These are phyloP conservation scores for Rynchops niger DNA, from an alignment of 2,113 vertebrate species.

Conservation along the genomic window DNA sequence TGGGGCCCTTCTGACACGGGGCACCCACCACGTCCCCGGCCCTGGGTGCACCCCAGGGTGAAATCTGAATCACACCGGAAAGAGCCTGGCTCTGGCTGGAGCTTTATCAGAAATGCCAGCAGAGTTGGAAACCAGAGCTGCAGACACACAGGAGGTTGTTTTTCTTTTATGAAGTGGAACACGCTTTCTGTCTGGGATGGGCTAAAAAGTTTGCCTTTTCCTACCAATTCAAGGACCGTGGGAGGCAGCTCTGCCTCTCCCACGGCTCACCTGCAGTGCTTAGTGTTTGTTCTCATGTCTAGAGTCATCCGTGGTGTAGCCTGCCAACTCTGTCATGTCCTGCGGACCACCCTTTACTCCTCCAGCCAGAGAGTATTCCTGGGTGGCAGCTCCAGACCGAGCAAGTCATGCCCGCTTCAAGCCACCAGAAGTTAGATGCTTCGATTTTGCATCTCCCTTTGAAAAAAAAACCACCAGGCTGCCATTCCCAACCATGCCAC, in stretches of 20 bases:
- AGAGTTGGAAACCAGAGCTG: not conserved
- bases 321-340: fast-evolving
- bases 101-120: not conserved
- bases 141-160: fast-evolving
- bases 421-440: not conserved
- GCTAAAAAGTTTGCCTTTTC: not conserved
- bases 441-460: not conserved
- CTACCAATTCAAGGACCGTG: fast-evolving
- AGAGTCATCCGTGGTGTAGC: not conserved
- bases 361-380: not conserved
- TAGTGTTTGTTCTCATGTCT: not conserved
- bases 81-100: not conserved
- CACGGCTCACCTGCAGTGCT: fast-evolving
- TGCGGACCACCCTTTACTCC: not conserved
- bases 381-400: not conserved
- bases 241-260: not conserved
- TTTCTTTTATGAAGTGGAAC: not conserved
- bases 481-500: not conserved
- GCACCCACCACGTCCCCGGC: fast-evolving
- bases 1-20: not conserved
- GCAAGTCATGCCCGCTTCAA: not conserved
- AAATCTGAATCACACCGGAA: not conserved
- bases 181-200: not conserved
- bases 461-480: not conserved
- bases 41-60: not conserved